These are phyloP conservation scores for western clawed frog (Xenopus tropicalis) DNA, from an alignment of 2,113 vertebrate species.

Conservation along the genomic window UCB_Xtro_10.0 CM004444.2:133422501-133423000, in stretches of 20 bases:
- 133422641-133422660: too few relatives aligned
- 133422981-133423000: not conserved
- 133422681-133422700: not conserved
- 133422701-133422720: too few relatives aligned
- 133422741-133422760: not conserved
- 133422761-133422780: not conserved
- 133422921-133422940: too few relatives aligned
- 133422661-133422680: too few relatives aligned
- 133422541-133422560: slow-evolving; percentile 24
- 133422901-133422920: too few relatives aligned
- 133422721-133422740: not conserved
- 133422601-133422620: not conserved
- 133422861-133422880: not conserved
- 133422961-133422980: not conserved
- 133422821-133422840: too few relatives aligned
- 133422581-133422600: not conserved
- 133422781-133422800: too few relatives aligned
- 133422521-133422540: slow-evolving; percentile 6
- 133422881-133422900: too few relatives aligned
- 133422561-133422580: not conserved
- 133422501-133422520: not conserved
- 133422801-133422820: too few relatives aligned
- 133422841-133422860: not conserved
- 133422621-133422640: not conserved
- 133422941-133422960: too few relatives aligned